Evolutionary conservation across 2,797 vertebrate genomes (phyloP), one percentile per base, ranked within the genome.

Genomic region (Epinephelus malabaricus): DNA sequence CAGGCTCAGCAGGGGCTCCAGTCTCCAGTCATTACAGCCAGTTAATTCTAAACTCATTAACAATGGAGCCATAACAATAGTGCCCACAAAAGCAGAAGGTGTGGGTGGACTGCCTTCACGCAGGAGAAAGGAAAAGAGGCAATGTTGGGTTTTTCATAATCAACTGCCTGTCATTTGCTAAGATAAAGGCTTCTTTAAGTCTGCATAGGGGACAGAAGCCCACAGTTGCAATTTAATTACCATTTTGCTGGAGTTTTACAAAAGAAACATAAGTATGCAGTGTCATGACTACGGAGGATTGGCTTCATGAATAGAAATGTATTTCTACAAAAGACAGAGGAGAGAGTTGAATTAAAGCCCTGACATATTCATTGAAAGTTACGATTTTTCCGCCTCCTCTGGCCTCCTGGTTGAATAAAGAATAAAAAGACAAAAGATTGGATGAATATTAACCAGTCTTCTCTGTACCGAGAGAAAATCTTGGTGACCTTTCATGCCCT

Each of bases 31-130:
- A 87, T 86, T 90, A 87, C 83, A 82, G 84, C 61, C 78, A 73
- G 88, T 92, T 92, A 88, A 93, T 91, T 89, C 90, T 90, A 88
- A 93, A 93, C 86, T 92, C 86, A 93, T 92, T 92, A 92, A 92
- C 88, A 92, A 88, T 83, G 67, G 78, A 88, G 84, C 77, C 76
- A 8, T 77, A 93, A 92, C 88, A 92, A 93, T 90, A 60, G 81
- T 62, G 71, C 12, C 13, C 86, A 91, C 79, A 89, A 86, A 92
- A 88, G 87, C 72, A 86, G 73, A 82, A 91, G 79, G 89, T 91
- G 89, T 93, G 92, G 91, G 92, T 90, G 91, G 90, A 90, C 82
- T 67, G 83, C 50, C 85, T 88, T 90, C 80, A 82, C 13, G 55
- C 61, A 76, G 59, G 66, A 75, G 3, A 5, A 23, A 64, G 51